Evolutionary conservation across 2,888 invertebrate genomes (phyloP), one percentile per base, ranked within the genome.

Genomic region (Diaperis boleti): DNA sequence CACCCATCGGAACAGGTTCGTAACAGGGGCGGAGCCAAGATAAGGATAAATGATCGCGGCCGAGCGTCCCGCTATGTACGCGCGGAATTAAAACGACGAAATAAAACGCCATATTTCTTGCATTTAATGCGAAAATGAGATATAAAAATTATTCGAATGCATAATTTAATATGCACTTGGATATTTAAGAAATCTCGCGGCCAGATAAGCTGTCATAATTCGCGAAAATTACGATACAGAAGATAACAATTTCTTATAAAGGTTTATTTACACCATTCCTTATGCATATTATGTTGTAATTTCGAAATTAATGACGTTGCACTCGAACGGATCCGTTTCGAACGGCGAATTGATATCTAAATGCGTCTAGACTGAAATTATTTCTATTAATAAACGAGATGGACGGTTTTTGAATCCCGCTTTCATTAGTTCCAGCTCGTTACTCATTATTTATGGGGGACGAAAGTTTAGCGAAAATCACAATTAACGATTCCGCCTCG

Each of bases 61-160:
- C 57, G 26, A 62, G 61, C 59, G 35, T 55, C 45, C 45, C 26
- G 55, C 41, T 39, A 45, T 66, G 64, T 62, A 64, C 39, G 33
- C 52, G 64, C 62, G 55, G 54, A 72, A 71, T 70, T 69, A 71
- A 73, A 72, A 70, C 67, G 52, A 66, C 68, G 39, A 65, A 63
- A 64, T 68, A 59, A 71, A 69, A 60, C 67, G 70, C 70, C 64
- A 70, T 75, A 76, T 65, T 69, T 74, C 71, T 67, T 62, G 64
- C 65, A 74, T 69, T 75, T 76, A 75, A 76, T 69, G 73, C 44
- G 22, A 17, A 71, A 71, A 72, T 69, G 70, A 70, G 66, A 59
- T 67, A 74, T 72, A 74, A 75, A 76, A 75, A 75, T 74, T 73
- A 76, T 70, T 72, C 61, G 67, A 74, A 72, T 70, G 65, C 57